Base-by-base conservation (phyloP, 2,113 vertebrate species). In the Columba janthina region DNA sequence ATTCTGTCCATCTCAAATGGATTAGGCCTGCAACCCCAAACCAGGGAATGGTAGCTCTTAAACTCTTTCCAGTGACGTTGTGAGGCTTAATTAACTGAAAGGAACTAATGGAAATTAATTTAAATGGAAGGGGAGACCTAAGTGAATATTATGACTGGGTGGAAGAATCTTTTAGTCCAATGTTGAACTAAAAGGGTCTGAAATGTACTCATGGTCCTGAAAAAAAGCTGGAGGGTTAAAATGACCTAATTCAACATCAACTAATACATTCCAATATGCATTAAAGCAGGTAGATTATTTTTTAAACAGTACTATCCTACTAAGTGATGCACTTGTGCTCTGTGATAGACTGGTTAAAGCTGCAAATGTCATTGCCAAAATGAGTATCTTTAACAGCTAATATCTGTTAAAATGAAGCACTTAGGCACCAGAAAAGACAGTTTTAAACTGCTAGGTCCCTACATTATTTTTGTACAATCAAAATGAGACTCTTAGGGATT, bases 341-440 rank as follows among this genome's bases (percentile, higher is more conserved):
- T 77, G 1, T 97, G 93, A 96, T 89, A 92, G 96, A 97, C 90
- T 93, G 73, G 83, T 93, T 94, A 93, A 90, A 86, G 85, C 89
- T 84, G 96, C 93, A 97, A 96, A 96, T 96, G 95, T 96, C 96
- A 86, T 80, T 94, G 94, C 90, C 93, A 94, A 96, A 97, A 95
- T 93, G 78, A 90, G 90, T 95, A 61, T 90, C 87, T 96, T 95
- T 96, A 96, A 86, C 93, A 95, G 93, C 91, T 93, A 95, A 94
- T 96, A 95, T 94, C 95, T 96, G 95, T 96, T 96, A 93, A 96
- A 96, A 95, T 89, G 83, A 96, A 93, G 89, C 94, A 96, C 93
- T 96, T 97, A 94, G 87, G 64, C 75, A 91, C 72, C 77, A 91
- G 92, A 69, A 84, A 89, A 95, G 94, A 93, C 67, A 93, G 61